Evolutionary conservation across 2,113 vertebrate species (phyloP).

Genomic region (Eolophus roseicapilla): DNA sequence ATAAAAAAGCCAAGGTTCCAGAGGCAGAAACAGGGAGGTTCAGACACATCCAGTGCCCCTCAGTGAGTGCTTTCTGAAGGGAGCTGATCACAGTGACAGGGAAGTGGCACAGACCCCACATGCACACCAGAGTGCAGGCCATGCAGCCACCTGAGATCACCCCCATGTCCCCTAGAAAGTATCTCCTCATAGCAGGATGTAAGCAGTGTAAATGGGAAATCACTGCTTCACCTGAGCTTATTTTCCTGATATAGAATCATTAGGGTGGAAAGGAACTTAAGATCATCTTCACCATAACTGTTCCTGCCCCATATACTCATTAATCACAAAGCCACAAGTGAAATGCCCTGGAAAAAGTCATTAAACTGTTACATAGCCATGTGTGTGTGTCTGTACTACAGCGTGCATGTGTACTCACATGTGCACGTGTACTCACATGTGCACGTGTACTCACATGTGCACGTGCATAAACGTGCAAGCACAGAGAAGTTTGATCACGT

Average conservation of each 20-base stretch:
- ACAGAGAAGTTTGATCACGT: rapidly evolving
- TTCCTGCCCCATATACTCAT: not conserved
- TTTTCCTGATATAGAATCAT: not conserved
- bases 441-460: rapidly evolving
- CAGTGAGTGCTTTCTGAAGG: not conserved
- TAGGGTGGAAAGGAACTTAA: not conserved
- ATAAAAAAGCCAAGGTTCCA: not conserved
- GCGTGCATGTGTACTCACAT: rapidly evolving
- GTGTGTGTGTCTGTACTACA: not conserved
- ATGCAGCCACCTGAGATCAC: rapidly evolving
- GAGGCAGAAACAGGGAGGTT: not conserved
- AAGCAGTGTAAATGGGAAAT: not conserved
- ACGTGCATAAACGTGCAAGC: not conserved
- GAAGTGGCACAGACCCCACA: not conserved
- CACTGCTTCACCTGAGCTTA: not conserved
- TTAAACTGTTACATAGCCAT: not conserved
- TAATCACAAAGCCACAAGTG: rapidly evolving
- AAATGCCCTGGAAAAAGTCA: not conserved
- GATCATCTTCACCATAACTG: not conserved
- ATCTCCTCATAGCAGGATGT: not conserved
- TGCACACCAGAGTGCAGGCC: not conserved
- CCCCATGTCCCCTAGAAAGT: too few relatives aligned
- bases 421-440: too few relatives aligned
- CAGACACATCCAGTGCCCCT: not conserved
- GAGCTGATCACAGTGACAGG: not conserved